phyloP scores from a whole-genome alignment of 2,113 vertebrate genomes.

The Clarias macrocephalus region DNA sequence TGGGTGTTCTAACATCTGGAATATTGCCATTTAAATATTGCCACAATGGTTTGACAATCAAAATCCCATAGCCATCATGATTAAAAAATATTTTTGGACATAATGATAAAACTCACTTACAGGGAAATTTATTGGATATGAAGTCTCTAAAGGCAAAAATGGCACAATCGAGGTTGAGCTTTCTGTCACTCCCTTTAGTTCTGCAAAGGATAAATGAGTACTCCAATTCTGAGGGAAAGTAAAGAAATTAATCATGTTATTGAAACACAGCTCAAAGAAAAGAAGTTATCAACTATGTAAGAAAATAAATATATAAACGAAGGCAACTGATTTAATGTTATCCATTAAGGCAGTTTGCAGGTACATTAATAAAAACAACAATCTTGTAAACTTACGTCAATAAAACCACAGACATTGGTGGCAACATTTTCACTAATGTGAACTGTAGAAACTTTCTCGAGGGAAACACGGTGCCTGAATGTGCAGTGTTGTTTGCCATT shows the following conservation, averaged over 20 bases:
- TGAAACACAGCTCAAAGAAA: not conserved
- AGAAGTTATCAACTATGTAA: not conserved
- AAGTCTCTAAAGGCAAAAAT: not conserved
- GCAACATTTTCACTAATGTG: not conserved
- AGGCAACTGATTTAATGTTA: not conserved
- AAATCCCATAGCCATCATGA: no score
- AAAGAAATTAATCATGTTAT: not conserved
- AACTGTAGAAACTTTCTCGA: constrained; percentile 13
- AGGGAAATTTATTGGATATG: constrained; percentile 2
- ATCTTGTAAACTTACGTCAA: not conserved
- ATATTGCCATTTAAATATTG: no score
- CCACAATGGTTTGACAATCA: no score
- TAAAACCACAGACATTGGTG: not conserved
- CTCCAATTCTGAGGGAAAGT: constrained; percentile 14
- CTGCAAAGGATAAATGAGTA: not conserved
- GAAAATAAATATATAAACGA: no score
- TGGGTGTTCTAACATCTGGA: no score
- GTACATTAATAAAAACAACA: not conserved
- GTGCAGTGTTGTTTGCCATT: not conserved
- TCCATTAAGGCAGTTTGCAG: no score
- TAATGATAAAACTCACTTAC: not conserved
- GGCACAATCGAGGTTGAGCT: not conserved
- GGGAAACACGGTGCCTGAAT: constrained; percentile 25
- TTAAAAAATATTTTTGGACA: no score
- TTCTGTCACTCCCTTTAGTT: not conserved